Percentiles rank a stretch among this genome's conserved stretches.
These are phyloP conservation scores for Drosophila funebris DNA, from an alignment of 1,140 invertebrate species.

Conservation along the genomic window DNA sequence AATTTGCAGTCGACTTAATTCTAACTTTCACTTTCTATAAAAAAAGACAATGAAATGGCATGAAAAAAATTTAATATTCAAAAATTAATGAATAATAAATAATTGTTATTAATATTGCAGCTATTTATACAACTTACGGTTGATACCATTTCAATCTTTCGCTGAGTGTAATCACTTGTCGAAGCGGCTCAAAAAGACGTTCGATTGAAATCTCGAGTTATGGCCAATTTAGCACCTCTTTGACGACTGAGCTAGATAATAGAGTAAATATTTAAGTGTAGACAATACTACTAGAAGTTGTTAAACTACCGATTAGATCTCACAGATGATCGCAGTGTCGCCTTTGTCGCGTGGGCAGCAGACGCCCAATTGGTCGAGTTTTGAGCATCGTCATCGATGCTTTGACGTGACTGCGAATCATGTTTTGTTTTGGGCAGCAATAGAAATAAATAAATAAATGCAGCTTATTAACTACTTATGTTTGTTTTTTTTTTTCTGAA, in stretches of 20 bases:
- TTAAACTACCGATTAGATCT: background rate
- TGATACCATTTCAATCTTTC: too few species aligned
- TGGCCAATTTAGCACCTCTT: slow-evolving; percentile 38
- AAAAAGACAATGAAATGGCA: too few species aligned
- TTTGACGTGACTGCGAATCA: slow-evolving; percentile 32
- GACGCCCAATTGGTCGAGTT: slow-evolving; percentile 12
- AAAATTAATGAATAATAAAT: too few species aligned
- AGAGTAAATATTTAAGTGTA: slow-evolving; percentile 7
- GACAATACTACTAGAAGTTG: background rate
- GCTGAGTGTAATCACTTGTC: slow-evolving; percentile 22
- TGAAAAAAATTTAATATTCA: too few species aligned
- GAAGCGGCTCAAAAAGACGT: slow-evolving; percentile 8
- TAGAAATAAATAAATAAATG: slow-evolving; percentile 43
- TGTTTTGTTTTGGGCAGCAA: slow-evolving; percentile 38
- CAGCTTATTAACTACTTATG: slow-evolving; percentile 29
- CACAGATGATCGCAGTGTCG: background rate
- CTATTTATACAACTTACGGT: too few species aligned
- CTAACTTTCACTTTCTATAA: too few species aligned
- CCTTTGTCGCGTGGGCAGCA: slow-evolving; percentile 32
- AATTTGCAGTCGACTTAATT: too few species aligned
- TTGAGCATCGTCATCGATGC: slow-evolving; percentile 3
- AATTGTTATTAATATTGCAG: too few species aligned
- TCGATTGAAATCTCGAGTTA: slow-evolving; percentile 11
- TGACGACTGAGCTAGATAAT: slow-evolving; percentile 22
- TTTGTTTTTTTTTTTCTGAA: background rate